Evolutionary conservation across 2,113 vertebrate species (phyloP).

Genomic region (Verasper variegatus): DNA sequence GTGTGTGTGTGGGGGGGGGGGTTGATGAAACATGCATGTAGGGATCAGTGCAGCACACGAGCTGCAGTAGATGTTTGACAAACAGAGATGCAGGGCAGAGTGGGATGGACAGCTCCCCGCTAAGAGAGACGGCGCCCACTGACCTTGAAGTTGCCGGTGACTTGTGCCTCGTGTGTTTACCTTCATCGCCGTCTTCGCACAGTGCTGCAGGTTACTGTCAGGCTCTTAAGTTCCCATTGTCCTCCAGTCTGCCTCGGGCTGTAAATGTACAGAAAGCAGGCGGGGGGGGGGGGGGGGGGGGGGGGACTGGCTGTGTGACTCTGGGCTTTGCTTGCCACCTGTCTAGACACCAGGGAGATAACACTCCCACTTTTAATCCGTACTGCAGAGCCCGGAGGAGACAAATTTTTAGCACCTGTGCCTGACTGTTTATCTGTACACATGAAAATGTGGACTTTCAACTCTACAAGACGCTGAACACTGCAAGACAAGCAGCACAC

Average conservation of each 20-base stretch:
- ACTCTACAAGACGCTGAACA: slow-evolving; percentile 30
- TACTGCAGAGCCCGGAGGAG: slow-evolving; percentile 48
- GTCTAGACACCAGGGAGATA: slow-evolving; percentile 76
- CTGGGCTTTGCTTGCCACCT: slow-evolving; percentile 67
- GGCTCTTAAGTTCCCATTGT: slow-evolving; percentile 68
- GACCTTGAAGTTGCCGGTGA: slow-evolving; percentile 59
- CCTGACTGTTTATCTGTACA: slow-evolving; percentile 50
- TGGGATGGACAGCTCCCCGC: slow-evolving; percentile 43
- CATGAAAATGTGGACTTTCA: slow-evolving; percentile 42
- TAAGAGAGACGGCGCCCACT: slow-evolving; percentile 54
- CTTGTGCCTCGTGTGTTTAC: slow-evolving; percentile 15
- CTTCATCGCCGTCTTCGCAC: slow-evolving; percentile 34
- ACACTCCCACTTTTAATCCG: slow-evolving; percentile 67
- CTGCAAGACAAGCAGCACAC: slow-evolving; percentile 40
- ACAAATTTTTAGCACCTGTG: slow-evolving; percentile 45
- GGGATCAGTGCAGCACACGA: slow-evolving; percentile 42
- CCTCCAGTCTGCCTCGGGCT: slow-evolving; percentile 53
- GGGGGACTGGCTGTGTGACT: slow-evolving; percentile 31
- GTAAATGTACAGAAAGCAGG: slow-evolving; percentile 38
- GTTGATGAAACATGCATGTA: slow-evolving; percentile 39
- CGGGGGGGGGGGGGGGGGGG: not conserved
- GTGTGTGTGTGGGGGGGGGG: not conserved
- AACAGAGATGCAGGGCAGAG: slow-evolving; percentile 35
- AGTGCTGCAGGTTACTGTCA: slow-evolving; percentile 57
- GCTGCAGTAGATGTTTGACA: slow-evolving; percentile 42